These are phyloP conservation scores for Dolichotis patagonum DNA, from an alignment of 2,113 vertebrate genomes.

Conservation along the genomic window DNA sequence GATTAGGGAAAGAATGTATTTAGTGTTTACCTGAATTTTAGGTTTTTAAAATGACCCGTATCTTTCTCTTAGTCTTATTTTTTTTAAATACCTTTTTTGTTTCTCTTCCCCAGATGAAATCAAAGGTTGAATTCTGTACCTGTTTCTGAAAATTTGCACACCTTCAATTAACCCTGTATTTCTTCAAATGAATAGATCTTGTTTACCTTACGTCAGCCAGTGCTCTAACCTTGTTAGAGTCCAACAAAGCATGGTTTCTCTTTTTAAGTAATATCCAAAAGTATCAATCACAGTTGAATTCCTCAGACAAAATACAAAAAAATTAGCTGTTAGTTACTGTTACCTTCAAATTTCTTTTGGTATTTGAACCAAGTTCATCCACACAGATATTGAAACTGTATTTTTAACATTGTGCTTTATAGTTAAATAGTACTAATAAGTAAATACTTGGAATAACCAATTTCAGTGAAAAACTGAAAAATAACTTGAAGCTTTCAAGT, in stretches of 20 bases:
- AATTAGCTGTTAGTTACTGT: background rate
- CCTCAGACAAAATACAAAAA: background rate
- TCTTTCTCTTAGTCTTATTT: background rate
- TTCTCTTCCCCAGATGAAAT: background rate
- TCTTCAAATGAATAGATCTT: background rate
- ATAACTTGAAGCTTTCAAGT: background rate
- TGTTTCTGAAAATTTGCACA: background rate
- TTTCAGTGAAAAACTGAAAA: slow-evolving; percentile 22
- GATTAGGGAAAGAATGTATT: background rate
- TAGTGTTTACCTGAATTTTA: background rate
- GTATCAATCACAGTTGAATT: background rate
- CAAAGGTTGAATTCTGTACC: background rate
- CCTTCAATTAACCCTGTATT: background rate
- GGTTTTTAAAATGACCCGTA: background rate
- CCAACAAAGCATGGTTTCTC: background rate
- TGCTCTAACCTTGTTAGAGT: background rate
- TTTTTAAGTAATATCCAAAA: slow-evolving; percentile 20
- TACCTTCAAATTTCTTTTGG: background rate
- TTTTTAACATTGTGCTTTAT: slow-evolving; percentile 30
- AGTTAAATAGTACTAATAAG: background rate
- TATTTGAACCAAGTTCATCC: background rate
- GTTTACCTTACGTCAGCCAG: background rate
- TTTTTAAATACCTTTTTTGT: background rate
- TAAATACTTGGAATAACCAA: background rate
- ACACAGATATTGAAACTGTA: background rate